These are phyloP conservation scores for Caenorhabditis plicata DNA, from an alignment of 2,888 invertebrate genomes.

Conservation along the genomic window DNA sequence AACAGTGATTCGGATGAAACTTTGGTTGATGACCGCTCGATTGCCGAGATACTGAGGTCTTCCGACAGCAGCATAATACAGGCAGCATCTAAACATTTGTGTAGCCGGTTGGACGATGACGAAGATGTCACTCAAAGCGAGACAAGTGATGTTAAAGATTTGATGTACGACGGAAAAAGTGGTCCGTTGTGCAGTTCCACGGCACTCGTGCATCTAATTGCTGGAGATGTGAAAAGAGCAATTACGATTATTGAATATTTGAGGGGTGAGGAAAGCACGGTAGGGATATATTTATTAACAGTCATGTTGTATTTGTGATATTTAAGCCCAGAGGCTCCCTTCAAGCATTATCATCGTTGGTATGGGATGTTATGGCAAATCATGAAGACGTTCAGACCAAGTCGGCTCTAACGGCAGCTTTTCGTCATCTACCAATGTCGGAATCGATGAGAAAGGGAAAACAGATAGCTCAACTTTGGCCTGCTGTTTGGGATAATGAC, in stretches of 20 bases:
- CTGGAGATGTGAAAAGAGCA: constrained; percentile 37
- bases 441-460: constrained; percentile 36
- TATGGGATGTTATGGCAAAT: constrained; percentile 48
- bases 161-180: constrained; percentile 13
- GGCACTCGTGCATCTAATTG: constrained; percentile 39
- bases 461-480: constrained; percentile 41
- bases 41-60: constrained; percentile 20
- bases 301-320: too few species aligned
- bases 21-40: constrained; percentile 28
- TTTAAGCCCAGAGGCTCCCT: constrained; percentile 12
- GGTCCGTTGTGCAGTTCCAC: constrained; percentile 27
- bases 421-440: constrained; percentile 37
- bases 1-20: neutral
- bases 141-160: neutral
- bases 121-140: neutral
- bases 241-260: constrained; percentile 31
- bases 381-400: constrained; percentile 46
- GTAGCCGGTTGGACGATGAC: constrained; percentile 4
- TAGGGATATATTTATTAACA: neutral
- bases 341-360: constrained; percentile 32
- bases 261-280: constrained; percentile 8
- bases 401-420: constrained; percentile 35
- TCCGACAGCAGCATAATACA: constrained; percentile 22
- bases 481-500: constrained; percentile 37
- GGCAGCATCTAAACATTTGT: constrained; percentile 27